Evolutionary conservation across 2,113 vertebrate genomes (phyloP).

Genomic region (Hippocampus mohnikei): DNA sequence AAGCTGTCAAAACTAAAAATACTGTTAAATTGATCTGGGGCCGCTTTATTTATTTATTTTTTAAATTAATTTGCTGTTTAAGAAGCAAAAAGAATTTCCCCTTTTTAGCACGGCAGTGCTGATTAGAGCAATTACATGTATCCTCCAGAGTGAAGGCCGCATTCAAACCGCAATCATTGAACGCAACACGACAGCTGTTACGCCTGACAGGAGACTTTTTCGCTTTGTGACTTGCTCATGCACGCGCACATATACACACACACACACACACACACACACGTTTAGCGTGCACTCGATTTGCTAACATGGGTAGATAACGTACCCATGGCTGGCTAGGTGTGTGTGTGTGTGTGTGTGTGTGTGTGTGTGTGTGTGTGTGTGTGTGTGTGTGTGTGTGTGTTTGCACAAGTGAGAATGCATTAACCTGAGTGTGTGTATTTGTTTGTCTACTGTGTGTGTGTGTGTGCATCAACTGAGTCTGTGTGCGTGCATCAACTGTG

Average conservation of each 20-base stretch:
- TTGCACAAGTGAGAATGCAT: no score
- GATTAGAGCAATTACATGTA: slow-evolving; percentile 14
- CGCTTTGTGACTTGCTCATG: slow-evolving; percentile 3
- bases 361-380: no score
- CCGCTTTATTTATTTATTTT: no score
- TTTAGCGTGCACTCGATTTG: no score
- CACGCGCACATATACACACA: not conserved
- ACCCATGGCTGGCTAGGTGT: not conserved
- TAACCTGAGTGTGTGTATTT: no score
- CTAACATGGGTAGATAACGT: slow-evolving; percentile 1
- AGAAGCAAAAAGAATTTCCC: not conserved
- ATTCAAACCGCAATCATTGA: not conserved
- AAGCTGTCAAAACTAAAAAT: slow-evolving; percentile 13
- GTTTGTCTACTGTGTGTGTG: no score
- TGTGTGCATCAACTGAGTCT: no score
- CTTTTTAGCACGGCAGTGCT: not conserved
- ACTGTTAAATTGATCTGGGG: slow-evolving; percentile 10
- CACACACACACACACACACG: not conserved
- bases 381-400: no score
- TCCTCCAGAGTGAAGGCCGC: slow-evolving; percentile 4
- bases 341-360: no score
- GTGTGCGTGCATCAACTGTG: no score
- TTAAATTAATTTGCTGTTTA: slow-evolving; percentile 4
- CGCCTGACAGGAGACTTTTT: not conserved
- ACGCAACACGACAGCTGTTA: slow-evolving; percentile 1